Percentiles rank a stretch among this genome's conserved stretches.
phyloP scores from a whole-genome alignment of 2,797 vertebrate genomes.

The Leptodactylus fallax region DNA sequence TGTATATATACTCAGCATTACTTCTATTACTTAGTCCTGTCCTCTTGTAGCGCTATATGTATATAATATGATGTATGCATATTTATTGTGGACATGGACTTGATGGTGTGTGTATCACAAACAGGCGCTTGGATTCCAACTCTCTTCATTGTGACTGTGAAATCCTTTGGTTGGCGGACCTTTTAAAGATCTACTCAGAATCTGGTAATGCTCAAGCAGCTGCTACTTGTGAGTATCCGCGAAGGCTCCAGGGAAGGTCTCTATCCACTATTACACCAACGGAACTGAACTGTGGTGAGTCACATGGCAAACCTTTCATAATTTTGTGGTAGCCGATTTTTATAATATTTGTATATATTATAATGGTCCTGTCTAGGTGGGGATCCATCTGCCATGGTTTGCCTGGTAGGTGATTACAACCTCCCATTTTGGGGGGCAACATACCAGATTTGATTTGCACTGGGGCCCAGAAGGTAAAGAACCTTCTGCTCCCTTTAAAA shows the following conservation, averaged over 20 bases:
- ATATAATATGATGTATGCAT: not conserved
- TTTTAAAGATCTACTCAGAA: conserved; percentile 90
- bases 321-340: not conserved
- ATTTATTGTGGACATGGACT: not conserved
- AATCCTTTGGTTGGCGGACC: conserved; percentile 93
- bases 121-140: conserved; percentile 94
- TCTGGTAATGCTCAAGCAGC: conserved; percentile 95
- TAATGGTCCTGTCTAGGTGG: not conserved
- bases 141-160: conserved; percentile 95
- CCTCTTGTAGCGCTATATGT: not conserved
- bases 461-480: too few relatives aligned
- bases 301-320: not conserved
- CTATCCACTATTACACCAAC: conserved; percentile 92
- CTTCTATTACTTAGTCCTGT: not conserved
- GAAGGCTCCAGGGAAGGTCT: conserved; percentile 90
- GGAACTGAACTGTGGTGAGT: conserved; percentile 94
- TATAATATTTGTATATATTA: too few relatives aligned
- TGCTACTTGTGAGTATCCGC: conserved; percentile 92
- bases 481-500: too few relatives aligned
- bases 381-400: not conserved
- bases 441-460: too few relatives aligned
- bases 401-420: not conserved
- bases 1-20: not conserved
- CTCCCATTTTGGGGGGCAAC: not conserved
- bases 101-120: not conserved